Base-by-base conservation (phyloP, 2,113 vertebrate genomes). In the Mixornis gularis region DNA sequence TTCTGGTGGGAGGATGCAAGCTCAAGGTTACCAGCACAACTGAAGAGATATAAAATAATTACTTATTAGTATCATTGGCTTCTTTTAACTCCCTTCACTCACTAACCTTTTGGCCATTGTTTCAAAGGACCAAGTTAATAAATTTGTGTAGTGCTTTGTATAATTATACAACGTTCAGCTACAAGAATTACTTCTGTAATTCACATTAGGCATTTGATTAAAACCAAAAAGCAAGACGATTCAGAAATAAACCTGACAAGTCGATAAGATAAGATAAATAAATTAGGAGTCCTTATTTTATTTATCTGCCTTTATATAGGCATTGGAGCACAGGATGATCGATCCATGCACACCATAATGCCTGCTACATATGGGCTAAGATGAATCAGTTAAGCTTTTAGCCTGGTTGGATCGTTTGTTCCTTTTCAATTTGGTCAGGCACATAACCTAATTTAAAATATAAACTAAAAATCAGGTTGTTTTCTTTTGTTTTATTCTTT, bases 21-120 rank as follows among this genome's bases (percentile, higher is more conserved):
- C 97, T 98, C 98, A 99, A 99, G 98, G 98, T 99, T 99, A 98
- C 96, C 95, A 98, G 97, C 96, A 98, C 97, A 98, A 98, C 97
- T 98, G 97, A 98, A 98, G 97, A 97, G 97, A 98, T 97, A 97
- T 97, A 98, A 98, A 98, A 98, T 97, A 97, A 98, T 98, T 98
- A 98, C 98, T 98, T 98, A 98, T 98, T 99, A 98, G 97, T 98
- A 97, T 97, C 98, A 98, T 95, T 98, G 96, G 92, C 96, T 97
- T 97, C 93, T 96, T 97, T 97, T 97, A 97, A 96, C 95, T 93
- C 56, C 46, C 46, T 95, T 94, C 79, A 76, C 46, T 81, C 62
- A 46, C 78, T 95, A 96, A 96, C 92, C 80, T 96, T 97, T 93
- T 52, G 38, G 79, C 32, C 51, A 91, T 15, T 63, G 59, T 40